These are phyloP conservation scores for Nothura maculosa DNA, from an alignment of 2,797 vertebrate genomes.

Conservation along the genomic window DNA sequence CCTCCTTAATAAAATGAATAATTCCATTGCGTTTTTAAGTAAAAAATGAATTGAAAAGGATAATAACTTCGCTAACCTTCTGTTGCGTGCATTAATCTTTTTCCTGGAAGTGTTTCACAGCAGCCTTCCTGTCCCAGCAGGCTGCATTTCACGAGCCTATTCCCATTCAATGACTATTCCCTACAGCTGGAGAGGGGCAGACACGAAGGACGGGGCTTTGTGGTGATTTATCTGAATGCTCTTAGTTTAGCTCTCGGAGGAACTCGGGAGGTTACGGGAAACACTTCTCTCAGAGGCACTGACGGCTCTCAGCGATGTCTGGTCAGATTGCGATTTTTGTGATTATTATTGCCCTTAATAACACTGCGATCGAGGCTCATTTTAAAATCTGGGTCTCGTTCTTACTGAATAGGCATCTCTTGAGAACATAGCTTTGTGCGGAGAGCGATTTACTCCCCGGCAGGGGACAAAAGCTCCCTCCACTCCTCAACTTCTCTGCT, in stretches of 20 bases:
- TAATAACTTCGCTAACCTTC: slow-evolving; percentile 61
- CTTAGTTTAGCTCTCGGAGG: not conserved
- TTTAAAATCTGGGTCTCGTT: not conserved
- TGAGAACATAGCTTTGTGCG: not conserved
- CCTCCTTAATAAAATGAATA: slow-evolving; percentile 62
- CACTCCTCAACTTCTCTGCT: not conserved
- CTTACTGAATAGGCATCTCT: not conserved
- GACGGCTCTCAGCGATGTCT: not conserved
- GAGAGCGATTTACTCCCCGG: not conserved
- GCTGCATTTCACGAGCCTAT: not conserved
- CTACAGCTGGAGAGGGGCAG: accelerated
- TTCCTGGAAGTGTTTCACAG: not conserved
- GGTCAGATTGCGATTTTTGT: not conserved
- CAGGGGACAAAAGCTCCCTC: accelerated
- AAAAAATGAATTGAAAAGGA: slow-evolving; percentile 64
- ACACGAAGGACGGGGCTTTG: not conserved
- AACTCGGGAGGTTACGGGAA: not conserved
- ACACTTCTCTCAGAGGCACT: not conserved
- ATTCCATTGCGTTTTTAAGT: slow-evolving; percentile 60
- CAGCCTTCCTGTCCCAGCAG: not conserved
- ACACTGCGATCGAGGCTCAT: not conserved
- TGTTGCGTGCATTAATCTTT: slow-evolving; percentile 48
- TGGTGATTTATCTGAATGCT: no score
- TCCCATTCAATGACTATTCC: not conserved
- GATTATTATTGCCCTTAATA: not conserved